phyloP scores from a whole-genome alignment of 1,140 invertebrate genomes.

The Achroia grisella region DNA sequence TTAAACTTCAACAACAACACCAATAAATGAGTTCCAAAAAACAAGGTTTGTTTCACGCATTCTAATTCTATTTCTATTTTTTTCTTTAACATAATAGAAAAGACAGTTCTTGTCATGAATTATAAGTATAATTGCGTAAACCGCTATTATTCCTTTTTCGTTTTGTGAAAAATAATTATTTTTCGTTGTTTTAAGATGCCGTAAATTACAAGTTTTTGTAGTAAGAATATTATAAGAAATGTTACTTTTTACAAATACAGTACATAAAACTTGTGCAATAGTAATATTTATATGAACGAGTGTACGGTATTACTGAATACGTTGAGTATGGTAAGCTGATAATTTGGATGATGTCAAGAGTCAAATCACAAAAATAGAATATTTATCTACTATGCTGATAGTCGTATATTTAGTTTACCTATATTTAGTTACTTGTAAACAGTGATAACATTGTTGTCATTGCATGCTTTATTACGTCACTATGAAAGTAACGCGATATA shows the following conservation, averaged over 20 bases:
- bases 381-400: too few relatives aligned
- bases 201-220: conserved; percentile 18
- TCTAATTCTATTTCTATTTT: conserved; percentile 45
- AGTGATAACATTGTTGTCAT: too few relatives aligned
- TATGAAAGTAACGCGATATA: too few relatives aligned
- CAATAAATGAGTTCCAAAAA: background rate
- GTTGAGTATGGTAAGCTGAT: too few relatives aligned
- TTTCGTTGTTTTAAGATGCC: conserved; percentile 34
- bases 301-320: too few relatives aligned
- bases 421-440: too few relatives aligned
- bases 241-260: background rate
- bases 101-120: conserved; percentile 55
- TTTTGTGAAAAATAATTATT: conserved; percentile 42
- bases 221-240: too few relatives aligned
- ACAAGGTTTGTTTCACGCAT: conserved; percentile 42
- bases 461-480: too few relatives aligned
- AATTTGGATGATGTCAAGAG: too few relatives aligned
- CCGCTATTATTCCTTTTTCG: conserved; percentile 37
- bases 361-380: too few relatives aligned
- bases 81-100: conserved; percentile 42
- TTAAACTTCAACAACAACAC: background rate
- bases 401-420: too few relatives aligned
- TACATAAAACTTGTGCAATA: background rate
- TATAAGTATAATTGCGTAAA: conserved; percentile 48
- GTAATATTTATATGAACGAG: conserved; percentile 1